Evolutionary conservation across 2,888 invertebrate genomes (phyloP).

Genomic region (Epirrhoe alternata): DNA sequence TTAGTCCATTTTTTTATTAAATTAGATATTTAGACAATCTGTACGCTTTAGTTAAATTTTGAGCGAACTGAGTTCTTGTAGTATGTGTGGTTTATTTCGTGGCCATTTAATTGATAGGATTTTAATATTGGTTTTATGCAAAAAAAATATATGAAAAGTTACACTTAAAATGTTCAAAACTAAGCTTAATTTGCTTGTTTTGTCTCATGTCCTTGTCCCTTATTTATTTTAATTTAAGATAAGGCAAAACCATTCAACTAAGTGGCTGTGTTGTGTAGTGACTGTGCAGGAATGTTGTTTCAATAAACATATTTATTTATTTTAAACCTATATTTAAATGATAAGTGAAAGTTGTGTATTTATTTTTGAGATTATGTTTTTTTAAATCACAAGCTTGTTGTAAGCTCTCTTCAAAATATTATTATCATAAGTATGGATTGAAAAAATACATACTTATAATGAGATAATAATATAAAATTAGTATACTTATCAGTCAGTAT

Average conservation of each 20-base stretch:
- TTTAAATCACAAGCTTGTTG: constrained; percentile 8
- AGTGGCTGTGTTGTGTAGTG: constrained; percentile 60
- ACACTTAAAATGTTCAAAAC: no score
- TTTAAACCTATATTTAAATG: constrained; percentile 13
- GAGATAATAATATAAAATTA: no score
- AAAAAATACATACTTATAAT: no score
- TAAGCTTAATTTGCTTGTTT: neutral
- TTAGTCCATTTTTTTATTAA: constrained; percentile 24
- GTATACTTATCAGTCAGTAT: constrained; percentile 32
- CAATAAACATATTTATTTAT: constrained; percentile 22
- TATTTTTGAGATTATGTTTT: constrained; percentile 27
- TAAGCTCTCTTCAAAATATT: no score
- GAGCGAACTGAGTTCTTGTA: constrained; percentile 8
- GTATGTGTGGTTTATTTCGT: constrained; percentile 20
- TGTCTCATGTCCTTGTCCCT: constrained; percentile 7
- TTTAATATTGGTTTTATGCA: neutral
- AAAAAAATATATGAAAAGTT: no score
- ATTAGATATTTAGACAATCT: constrained; percentile 34
- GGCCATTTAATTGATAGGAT: constrained; percentile 16
- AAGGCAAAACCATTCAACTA: constrained; percentile 34
- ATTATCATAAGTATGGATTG: no score
- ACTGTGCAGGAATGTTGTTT: constrained; percentile 47
- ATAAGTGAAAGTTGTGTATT: constrained; percentile 7
- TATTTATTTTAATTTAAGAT: constrained; percentile 33
- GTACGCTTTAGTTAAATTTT: constrained; percentile 18